Evolutionary conservation across 2,797 vertebrate species (phyloP).

Genomic region (Eulemur mongoz): DNA sequence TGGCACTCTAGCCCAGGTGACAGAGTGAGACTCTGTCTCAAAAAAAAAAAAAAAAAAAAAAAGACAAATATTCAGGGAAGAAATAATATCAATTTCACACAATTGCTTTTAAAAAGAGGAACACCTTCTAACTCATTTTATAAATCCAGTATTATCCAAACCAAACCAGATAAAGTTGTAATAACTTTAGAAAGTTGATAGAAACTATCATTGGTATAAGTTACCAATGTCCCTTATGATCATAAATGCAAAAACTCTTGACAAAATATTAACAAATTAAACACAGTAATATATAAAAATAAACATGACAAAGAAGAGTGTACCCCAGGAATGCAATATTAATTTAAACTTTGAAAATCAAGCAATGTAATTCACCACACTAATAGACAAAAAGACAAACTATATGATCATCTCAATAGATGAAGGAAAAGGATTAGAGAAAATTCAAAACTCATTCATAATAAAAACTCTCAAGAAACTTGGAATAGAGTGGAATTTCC

Average conservation of each 20-base stretch:
- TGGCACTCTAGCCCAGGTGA: no score
- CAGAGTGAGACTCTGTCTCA: no score
- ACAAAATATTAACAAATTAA: neutral
- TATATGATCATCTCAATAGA: neutral
- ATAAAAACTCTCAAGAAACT: neutral
- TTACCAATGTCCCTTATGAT: neutral
- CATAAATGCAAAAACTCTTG: neutral
- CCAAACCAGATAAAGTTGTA: neutral
- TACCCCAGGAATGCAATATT: neutral
- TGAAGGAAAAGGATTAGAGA: neutral
- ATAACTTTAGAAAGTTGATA: no score
- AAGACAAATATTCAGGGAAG: neutral
- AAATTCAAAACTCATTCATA: neutral
- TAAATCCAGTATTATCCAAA: neutral
- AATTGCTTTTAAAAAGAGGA: neutral
- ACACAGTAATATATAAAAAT: neutral
- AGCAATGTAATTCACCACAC: neutral
- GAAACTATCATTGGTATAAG: no score
- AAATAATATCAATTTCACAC: neutral
- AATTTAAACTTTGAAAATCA: constrained; percentile 11
- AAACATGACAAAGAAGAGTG: neutral
- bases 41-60: no score
- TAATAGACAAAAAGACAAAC: neutral
- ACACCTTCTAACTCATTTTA: neutral
- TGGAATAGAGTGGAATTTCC: neutral